phyloP scores from a whole-genome alignment of 2,113 vertebrate genomes.

The Tyto alba region DNA sequence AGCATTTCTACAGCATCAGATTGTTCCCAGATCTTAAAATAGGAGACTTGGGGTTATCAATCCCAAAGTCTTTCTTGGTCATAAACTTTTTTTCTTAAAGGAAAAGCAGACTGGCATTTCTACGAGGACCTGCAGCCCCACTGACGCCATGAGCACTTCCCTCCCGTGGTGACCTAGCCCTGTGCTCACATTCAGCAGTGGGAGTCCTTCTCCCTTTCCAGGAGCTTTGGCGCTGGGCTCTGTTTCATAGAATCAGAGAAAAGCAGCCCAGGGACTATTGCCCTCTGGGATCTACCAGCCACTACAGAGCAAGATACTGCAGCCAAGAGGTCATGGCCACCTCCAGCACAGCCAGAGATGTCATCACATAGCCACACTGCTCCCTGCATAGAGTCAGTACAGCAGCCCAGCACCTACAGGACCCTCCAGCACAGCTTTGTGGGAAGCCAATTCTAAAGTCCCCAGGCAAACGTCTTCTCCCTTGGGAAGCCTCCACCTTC shows the following conservation, averaged over 20 bases:
- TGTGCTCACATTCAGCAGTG: background rate
- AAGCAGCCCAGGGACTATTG: background rate
- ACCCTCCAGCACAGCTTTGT: background rate
- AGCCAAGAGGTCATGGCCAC: background rate
- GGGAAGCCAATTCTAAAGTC: no score
- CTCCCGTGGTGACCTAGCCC: accelerated
- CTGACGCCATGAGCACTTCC: background rate
- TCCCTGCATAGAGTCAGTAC: background rate
- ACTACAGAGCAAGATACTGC: background rate
- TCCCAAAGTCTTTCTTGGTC: background rate
- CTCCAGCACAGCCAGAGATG: background rate
- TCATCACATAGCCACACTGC: background rate
- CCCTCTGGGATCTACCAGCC: background rate
- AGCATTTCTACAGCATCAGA: background rate
- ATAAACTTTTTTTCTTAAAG: background rate
- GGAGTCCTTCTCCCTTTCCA: background rate
- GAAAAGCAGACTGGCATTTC: background rate
- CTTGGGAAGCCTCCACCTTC: background rate
- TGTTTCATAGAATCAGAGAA: background rate
- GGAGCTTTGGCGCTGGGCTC: background rate
- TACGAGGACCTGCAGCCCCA: background rate
- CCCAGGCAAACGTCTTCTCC: no score
- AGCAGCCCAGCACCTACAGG: background rate
- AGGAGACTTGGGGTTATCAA: background rate
- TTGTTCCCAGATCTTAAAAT: background rate